Evolutionary conservation across 1,140 invertebrate species (phyloP).

Genomic region (Caenorhabditis remanei): DNA sequence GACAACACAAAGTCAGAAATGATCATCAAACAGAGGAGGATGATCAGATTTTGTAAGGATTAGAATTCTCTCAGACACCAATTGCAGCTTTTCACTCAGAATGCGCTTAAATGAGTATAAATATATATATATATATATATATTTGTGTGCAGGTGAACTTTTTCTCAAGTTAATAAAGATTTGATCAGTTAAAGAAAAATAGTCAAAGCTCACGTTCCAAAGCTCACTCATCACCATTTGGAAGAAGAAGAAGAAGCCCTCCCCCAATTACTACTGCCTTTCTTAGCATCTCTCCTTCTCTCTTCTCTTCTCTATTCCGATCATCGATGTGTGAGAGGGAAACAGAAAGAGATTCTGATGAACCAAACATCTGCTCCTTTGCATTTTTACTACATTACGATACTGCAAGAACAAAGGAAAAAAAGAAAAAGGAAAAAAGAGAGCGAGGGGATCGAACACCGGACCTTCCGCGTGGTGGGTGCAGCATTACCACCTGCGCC

Average conservation of each 20-base stretch:
- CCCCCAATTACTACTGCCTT: slow-evolving; percentile 45
- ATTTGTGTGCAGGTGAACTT: background rate
- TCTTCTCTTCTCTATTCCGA: background rate
- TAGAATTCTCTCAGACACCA: too few species aligned
- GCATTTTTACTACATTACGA: slow-evolving; percentile 27
- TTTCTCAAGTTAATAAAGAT: background rate
- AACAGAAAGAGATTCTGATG: slow-evolving; percentile 27
- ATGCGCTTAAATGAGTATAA: too few species aligned
- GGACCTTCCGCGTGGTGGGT: too few species aligned
- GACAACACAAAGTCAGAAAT: background rate
- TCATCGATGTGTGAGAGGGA: slow-evolving; percentile 31
- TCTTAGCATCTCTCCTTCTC: background rate
- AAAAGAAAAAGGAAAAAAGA: background rate
- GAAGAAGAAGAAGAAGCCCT: slow-evolving; percentile 32
- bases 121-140: too few species aligned
- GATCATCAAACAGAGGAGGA: background rate
- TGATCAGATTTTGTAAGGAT: too few species aligned
- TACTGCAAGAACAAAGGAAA: slow-evolving; percentile 22
- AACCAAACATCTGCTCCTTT: slow-evolving; percentile 52
- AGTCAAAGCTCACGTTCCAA: slow-evolving; percentile 47
- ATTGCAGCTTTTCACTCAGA: too few species aligned
- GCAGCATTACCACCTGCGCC: too few species aligned
- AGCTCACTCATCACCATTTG: slow-evolving; percentile 54
- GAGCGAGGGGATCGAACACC: background rate
- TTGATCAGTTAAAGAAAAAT: slow-evolving; percentile 21